phyloP scores from a whole-genome alignment of 1,140 invertebrate species.

The Euwallacea fornicatus region DNA sequence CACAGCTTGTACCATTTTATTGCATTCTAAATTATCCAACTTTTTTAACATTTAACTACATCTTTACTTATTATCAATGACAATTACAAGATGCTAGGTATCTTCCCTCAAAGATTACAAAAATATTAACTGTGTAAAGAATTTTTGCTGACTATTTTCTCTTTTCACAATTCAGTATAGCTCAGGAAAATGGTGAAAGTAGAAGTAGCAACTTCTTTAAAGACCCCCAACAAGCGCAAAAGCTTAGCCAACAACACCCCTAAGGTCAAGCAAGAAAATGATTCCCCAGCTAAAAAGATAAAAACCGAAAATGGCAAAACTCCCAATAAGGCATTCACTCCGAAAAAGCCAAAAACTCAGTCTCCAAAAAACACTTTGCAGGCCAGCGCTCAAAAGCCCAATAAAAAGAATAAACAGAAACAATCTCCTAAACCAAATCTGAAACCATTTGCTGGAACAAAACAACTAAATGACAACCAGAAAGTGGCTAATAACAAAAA shows the following conservation, averaged over 20 bases:
- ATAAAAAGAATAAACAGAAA: constrained; percentile 32
- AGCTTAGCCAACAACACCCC: constrained; percentile 26
- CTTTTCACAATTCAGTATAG: not conserved
- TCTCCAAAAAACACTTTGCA: not conserved
- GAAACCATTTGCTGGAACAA: constrained; percentile 37
- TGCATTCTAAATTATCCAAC: too few species aligned
- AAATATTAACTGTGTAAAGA: too few species aligned
- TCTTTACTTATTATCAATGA: too few species aligned
- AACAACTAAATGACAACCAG: constrained; percentile 23
- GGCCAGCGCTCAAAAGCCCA: constrained; percentile 19
- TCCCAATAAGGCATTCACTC: not conserved
- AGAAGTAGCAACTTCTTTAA: constrained; percentile 18
- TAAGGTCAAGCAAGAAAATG: constrained; percentile 17
- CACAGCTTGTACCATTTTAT: too few species aligned
- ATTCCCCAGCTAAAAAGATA: constrained; percentile 22
- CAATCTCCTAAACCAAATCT: constrained; percentile 26
- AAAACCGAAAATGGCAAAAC: constrained; percentile 19
- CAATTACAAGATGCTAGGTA: too few species aligned
- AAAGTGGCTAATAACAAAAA: too few species aligned
- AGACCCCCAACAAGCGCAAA: constrained; percentile 42
- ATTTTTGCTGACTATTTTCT: too few species aligned
- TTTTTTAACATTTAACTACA: too few species aligned
- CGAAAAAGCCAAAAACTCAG: not conserved
- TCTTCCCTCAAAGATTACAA: too few species aligned
- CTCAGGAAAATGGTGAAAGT: constrained; percentile 38